phyloP scores from a whole-genome alignment of 2,888 invertebrate genomes.

The Oligia strigilis region DNA sequence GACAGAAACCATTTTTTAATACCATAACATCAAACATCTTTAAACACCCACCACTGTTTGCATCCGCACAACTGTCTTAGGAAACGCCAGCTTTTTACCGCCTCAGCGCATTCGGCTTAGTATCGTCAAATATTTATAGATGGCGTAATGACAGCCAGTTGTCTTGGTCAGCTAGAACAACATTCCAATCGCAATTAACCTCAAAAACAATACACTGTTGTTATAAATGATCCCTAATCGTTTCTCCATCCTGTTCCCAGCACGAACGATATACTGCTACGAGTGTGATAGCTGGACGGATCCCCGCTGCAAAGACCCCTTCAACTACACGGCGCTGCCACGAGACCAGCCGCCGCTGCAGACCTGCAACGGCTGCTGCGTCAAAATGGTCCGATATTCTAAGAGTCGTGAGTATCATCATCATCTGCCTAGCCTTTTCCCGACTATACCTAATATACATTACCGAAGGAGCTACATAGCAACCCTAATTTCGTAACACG shows the following conservation, averaged over 20 bases:
- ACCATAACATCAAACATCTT: neutral
- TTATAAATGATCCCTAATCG: constrained; percentile 27
- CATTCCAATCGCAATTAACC: neutral
- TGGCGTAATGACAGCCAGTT: neutral
- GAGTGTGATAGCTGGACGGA: constrained; percentile 98
- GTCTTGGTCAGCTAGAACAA: constrained; percentile 16
- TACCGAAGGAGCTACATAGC: neutral
- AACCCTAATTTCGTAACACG: too few relatives aligned
- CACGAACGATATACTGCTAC: constrained; percentile 97
- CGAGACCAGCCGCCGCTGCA: constrained; percentile 96
- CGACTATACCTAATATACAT: too few relatives aligned
- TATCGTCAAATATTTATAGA: neutral
- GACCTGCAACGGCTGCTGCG: constrained; percentile 98
- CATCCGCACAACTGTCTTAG: neutral
- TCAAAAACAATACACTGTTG: neutral
- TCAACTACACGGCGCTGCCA: constrained; percentile 97
- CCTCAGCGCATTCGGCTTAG: too few relatives aligned
- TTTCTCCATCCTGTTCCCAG: constrained; percentile 85
- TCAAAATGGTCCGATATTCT: constrained; percentile 98
- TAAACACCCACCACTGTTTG: neutral
- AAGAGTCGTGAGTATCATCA: constrained; percentile 94
- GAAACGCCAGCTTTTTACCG: neutral
- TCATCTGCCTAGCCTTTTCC: neutral
- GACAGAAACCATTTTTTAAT: neutral
- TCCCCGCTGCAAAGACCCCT: constrained; percentile 97